Base-by-base conservation (phyloP, 2,888 invertebrate genomes). In the Drosophila silvestris region DNA sequence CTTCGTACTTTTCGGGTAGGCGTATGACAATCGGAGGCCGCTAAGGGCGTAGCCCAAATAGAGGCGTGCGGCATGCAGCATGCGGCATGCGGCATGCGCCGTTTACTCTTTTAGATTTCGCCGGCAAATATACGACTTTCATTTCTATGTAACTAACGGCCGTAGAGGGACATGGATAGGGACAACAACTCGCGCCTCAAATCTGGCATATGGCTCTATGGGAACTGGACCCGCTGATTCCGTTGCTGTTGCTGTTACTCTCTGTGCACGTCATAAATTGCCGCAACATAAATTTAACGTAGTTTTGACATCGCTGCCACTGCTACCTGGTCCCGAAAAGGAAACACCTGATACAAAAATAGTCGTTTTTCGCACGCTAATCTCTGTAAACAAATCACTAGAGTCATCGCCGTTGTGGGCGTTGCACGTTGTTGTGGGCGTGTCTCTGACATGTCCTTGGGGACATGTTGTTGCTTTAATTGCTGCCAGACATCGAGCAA, bases 351-450 rank as follows among this genome's bases (percentile, higher is more conserved):
- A 84, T 74, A 75, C 73, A 68, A 44, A 32, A 63, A 70, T 72
- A 12, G 22, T 75, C 74, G 77, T 76, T 80, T 77, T 84, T 74
- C 80, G 73, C 82, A 71, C 85, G 87, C 90, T 87, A 87, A 87
- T 87, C 87, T 87, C 70, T 74, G 85, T 83, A 91, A 91, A 91
- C 91, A 87, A 87, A 87, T 87, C 87, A 91, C 88, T 70, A 70
- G 68, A 67, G 57, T 44, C 53, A 47, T 47, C 53, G 22, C 44
- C 44, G 44, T 44, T 22, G 44, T n/a, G 44, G 35, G 52, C 52
- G 52, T n/a, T 35, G 22, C 16, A 16, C 16, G 26, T 47, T 22
- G 56, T n/a, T 14, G 50, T 14, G 62, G 54, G 58, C 37, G 50
- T 51, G 56, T 28, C 26, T 19, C 22, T 69, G 57, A 32, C 62